These are phyloP conservation scores for Trissolcus brochymenae DNA, from an alignment of 2,888 invertebrate species.

Conservation along the genomic window DNA sequence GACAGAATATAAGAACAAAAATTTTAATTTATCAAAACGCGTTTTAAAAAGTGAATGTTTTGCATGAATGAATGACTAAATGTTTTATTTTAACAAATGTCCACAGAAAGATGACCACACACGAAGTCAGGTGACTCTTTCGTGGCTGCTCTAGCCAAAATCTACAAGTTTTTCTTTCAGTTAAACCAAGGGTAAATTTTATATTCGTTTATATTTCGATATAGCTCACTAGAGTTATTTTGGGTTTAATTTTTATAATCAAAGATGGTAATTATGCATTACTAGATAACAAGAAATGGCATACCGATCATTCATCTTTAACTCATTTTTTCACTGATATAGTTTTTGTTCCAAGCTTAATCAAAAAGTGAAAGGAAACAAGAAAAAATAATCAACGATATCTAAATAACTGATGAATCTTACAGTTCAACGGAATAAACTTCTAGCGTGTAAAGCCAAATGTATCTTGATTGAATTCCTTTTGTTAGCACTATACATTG, in stretches of 20 bases:
- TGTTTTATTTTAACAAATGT: not conserved
- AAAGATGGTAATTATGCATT: too few relatives aligned
- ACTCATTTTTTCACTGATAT: too few relatives aligned
- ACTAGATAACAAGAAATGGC: too few relatives aligned
- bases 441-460: slow-evolving; percentile 46
- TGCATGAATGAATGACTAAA: not conserved
- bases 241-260: too few relatives aligned
- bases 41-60: too few relatives aligned
- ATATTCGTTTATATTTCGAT: not conserved
- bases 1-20: not conserved
- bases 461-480: slow-evolving; percentile 46
- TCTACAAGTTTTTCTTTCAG: slow-evolving; percentile 8
- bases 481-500: slow-evolving; percentile 33
- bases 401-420: slow-evolving; percentile 16
- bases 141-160: slow-evolving; percentile 23
- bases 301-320: not conserved
- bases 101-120: slow-evolving; percentile 29
- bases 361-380: not conserved
- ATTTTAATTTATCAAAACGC: too few relatives aligned
- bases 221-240: too few relatives aligned
- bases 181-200: slow-evolving; percentile 42
- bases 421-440: slow-evolving; percentile 13
- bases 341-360: too few relatives aligned
- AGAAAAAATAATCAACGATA: slow-evolving; percentile 9
- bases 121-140: slow-evolving; percentile 53